Percentiles rank a stretch among this genome's conserved stretches.
These are phyloP conservation scores for Apamea sordens DNA, from an alignment of 2,888 invertebrate species.

Conservation along the genomic window DNA sequence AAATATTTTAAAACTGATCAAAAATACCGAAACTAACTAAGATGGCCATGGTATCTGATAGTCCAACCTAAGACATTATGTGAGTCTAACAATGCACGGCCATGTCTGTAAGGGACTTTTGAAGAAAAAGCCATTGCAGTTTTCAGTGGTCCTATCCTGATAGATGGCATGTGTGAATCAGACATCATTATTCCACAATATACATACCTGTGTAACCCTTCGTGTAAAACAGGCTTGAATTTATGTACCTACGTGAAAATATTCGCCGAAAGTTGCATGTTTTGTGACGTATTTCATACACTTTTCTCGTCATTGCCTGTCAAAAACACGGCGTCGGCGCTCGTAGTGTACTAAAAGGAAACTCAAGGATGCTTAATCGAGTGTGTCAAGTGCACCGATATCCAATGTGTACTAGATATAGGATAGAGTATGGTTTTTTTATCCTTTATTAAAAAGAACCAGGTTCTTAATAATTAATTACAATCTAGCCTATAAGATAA, in stretches of 20 bases:
- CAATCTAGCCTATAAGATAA: too few relatives aligned
- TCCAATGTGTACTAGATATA: background rate
- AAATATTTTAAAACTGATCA: background rate
- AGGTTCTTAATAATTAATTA: too few relatives aligned
- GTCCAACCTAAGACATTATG: background rate
- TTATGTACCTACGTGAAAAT: background rate
- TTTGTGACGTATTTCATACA: conserved; percentile 21
- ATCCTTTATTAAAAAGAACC: too few relatives aligned
- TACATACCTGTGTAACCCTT: background rate
- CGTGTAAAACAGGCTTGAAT: accelerated
- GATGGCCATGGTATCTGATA: too few relatives aligned
- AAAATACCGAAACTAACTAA: too few relatives aligned
- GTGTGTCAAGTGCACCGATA: conserved; percentile 28
- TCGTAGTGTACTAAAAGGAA: conserved; percentile 11
- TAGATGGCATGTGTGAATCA: too few relatives aligned
- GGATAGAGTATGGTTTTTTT: background rate
- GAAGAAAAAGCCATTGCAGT: background rate
- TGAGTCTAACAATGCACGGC: background rate
- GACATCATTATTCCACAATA: background rate
- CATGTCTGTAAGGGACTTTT: too few relatives aligned
- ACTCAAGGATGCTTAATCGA: conserved; percentile 35
- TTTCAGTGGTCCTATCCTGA: background rate
- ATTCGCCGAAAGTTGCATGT: background rate
- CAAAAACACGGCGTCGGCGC: conserved; percentile 22
- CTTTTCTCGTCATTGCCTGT: conserved; percentile 33